Base-by-base conservation (phyloP, 2,888 invertebrate species). In the Ornithoptera priamus region DNA sequence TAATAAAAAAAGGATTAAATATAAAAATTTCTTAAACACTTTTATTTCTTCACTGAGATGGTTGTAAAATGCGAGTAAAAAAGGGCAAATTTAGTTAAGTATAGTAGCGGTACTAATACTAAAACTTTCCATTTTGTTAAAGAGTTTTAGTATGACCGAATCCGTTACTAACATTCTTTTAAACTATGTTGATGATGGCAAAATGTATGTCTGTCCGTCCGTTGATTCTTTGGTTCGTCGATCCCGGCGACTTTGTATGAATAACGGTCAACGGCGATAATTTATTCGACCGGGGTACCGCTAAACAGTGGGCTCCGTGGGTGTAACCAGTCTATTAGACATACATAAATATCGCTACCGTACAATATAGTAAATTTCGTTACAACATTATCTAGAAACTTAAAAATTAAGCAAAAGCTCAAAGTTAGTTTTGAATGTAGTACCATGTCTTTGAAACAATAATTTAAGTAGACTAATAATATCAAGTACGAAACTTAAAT, bases 261-360 rank as follows among this genome's bases (percentile, higher is more conserved):
- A 66, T 70, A 70, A 70, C 70, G 70, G 70, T 70, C 50, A 24
- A 20, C n/a, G 62, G 58, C 39, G 62, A 62, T 70, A 70, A 70
- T 70, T 66, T 70, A 70, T 70, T 70, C 69, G 57, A 36, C 66
- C 65, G 15, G 58, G 46, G 50, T 66, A 66, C 70, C 70, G 70
- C 70, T 70, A 66, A 20, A 10, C 53, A 50, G 30, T 53, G 15
- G 36, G 39, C 30, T n/a, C n/a, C 56, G 65, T 62, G 65, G 65
- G 69, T 57, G 69, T 62, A 57, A 24, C 30, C 53, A 42, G 65
- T 69, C 64, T 53, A 56, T 30, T 61, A 61, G 61, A 61, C n/a
- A 61, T n/a, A n/a, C 2, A 53, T 53, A 58, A 20, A n/a, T 24
- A 58, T 15, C n/a, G 22, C 57, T 22, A 58, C 57, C 57, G 57